phyloP scores from a whole-genome alignment of 2,888 invertebrate species.

The Apamea anceps region DNA sequence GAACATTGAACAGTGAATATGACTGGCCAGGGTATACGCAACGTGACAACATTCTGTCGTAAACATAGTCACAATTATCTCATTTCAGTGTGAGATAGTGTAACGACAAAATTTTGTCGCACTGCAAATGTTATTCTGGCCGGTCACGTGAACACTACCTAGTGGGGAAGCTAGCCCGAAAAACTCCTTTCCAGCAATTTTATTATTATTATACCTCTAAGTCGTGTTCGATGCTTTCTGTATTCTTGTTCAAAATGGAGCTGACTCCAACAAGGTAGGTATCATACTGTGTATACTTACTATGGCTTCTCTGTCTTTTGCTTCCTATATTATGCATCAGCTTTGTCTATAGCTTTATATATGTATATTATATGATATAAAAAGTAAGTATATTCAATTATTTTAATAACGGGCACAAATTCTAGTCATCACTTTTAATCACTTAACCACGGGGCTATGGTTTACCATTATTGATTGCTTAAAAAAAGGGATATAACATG shows the following conservation, averaged over 20 bases:
- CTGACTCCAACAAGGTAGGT: slow-evolving; percentile 86
- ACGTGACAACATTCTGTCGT: background rate
- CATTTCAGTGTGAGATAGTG: background rate
- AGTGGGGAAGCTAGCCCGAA: slow-evolving; percentile 50
- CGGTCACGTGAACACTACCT: slow-evolving; percentile 31
- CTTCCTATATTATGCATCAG: slow-evolving; percentile 71
- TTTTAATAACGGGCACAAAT: slow-evolving; percentile 39
- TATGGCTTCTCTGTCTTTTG: slow-evolving; percentile 74
- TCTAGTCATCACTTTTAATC: slow-evolving; percentile 48
- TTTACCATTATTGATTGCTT: slow-evolving; percentile 61
- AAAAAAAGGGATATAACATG: slow-evolving; percentile 51
- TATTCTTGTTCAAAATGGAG: slow-evolving; percentile 70
- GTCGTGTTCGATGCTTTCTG: slow-evolving; percentile 66
- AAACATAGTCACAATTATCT: background rate
- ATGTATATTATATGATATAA: slow-evolving; percentile 37
- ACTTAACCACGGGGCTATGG: slow-evolving; percentile 55
- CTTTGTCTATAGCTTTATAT: slow-evolving; percentile 73
- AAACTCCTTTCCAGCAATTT: slow-evolving; percentile 46
- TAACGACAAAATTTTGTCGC: background rate
- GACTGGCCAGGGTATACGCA: background rate
- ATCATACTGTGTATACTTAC: slow-evolving; percentile 72
- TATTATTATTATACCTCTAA: slow-evolving; percentile 62
- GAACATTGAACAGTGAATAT: background rate
- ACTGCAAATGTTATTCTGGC: background rate
- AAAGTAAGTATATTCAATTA: slow-evolving; percentile 49